Base-by-base conservation (phyloP, 2,888 invertebrate genomes). In the Drosophila maculinotata region DNA sequence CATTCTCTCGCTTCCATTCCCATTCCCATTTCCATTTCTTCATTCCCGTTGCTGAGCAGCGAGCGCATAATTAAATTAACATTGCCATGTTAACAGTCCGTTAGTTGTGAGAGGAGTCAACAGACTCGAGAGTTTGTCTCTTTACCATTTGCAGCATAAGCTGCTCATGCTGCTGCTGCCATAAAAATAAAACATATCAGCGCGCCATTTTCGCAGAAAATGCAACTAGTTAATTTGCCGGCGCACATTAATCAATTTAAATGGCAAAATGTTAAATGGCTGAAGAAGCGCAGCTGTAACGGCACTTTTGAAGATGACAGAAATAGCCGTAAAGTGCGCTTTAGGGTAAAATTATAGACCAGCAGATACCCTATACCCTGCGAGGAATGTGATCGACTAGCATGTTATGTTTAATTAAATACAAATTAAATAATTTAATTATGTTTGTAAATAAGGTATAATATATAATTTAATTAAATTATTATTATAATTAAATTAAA, bases 11-110 rank as follows among this genome's bases (percentile, higher is more conserved):
- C 25, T 28, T 4, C 9, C 38, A 35, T 39, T 54, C 14, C n/a
- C 44, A 42, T 47, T 42, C 4, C 25, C 15, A 23, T 41, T 56
- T 2, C 20, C 42, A 38, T 15, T 51, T 10, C 17, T n/a, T n/a
- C 53, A 30, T 25, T 47, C 8, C 31, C 36, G 41, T 45, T 45
- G 26, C 15, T 12, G 9, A 42, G 10, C n/a, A 9, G 6, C 8
- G 31, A 14, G 12, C 35, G 64, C 60, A 59, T 77, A 83, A 79
- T 86, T 83, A 56, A 79, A 80, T 80, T 87, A 80, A 71, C 80
- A 87, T 52, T 65, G 59, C 49, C 64, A 59, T 66, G 57, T 63
- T 79, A 85, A 87, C 36, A 56, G 64, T 26, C 62, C 60, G 9
- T 41, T 23, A 23, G 48, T 44, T 38, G 76, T 33, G n/a, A 14